Evolutionary conservation across 2,888 invertebrate species (phyloP).

Genomic region (Panorpa germanica): DNA sequence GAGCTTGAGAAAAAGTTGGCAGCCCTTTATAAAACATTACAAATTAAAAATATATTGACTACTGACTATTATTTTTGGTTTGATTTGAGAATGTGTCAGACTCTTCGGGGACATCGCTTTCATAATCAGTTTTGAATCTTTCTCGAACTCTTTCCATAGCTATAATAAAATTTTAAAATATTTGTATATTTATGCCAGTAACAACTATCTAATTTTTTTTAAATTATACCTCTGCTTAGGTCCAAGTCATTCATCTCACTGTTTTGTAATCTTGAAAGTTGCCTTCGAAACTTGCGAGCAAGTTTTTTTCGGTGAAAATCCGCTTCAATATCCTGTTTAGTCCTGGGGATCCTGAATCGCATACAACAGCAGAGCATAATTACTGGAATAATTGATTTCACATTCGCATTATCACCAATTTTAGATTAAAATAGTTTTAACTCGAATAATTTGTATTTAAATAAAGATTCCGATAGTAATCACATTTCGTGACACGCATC

Average conservation of each 20-base stretch:
- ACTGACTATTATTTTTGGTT: conserved; percentile 29
- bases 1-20: no score
- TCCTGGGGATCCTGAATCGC: conserved; percentile 78
- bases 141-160: conserved; percentile 48
- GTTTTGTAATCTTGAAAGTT: conserved; percentile 65
- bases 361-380: conserved; percentile 80
- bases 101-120: conserved; percentile 25
- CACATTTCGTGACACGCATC: no score
- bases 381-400: conserved; percentile 39
- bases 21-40: no score
- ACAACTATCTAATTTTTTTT: conserved; percentile 9
- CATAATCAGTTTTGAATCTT: conserved; percentile 37
- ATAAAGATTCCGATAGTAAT: no score
- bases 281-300: conserved; percentile 62
- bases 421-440: no score
- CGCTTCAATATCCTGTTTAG: conserved; percentile 89
- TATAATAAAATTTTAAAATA: conserved; percentile 19
- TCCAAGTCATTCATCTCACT: conserved; percentile 39
- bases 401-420: no score
- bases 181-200: conserved; percentile 23
- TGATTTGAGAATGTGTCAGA: conserved; percentile 28
- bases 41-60: conserved; percentile 1
- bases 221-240: conserved; percentile 7
- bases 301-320: conserved; percentile 74
- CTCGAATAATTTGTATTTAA: no score